Evolutionary conservation across 2,113 vertebrate genomes (phyloP).

Genomic region (Acrocephalus arundinaceus): DNA sequence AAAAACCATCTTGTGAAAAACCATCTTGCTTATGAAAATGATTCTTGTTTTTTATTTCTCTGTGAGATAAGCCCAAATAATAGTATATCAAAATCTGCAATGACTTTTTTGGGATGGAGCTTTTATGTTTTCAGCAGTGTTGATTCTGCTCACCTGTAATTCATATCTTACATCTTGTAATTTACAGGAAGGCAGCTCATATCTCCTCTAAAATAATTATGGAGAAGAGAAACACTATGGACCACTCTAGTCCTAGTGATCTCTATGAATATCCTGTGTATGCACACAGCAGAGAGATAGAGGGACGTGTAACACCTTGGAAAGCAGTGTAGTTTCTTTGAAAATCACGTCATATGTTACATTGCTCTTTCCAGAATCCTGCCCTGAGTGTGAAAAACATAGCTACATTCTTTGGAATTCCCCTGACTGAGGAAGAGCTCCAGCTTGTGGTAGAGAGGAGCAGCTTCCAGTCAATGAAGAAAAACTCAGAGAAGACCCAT

Average conservation of each 20-base stretch:
- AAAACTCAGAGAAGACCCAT: conserved; percentile 31
- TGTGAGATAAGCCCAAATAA: not conserved
- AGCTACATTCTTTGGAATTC: conserved; percentile 37
- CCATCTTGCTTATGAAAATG: too few relatives aligned
- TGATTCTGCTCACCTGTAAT: not conserved
- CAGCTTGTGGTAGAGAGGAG: conserved; percentile 5
- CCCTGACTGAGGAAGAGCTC: too few relatives aligned
- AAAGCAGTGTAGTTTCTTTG: not conserved
- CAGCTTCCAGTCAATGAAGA: conserved; percentile 65
- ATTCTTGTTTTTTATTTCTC: not conserved
- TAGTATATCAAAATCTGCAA: not conserved
- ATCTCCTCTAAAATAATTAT: not conserved
- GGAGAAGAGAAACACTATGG: not conserved
- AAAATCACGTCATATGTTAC: not conserved
- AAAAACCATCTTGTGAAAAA: too few relatives aligned
- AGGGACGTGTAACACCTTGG: not conserved
- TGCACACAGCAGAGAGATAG: not conserved
- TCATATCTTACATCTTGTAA: not conserved
- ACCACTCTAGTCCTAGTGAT: not conserved
- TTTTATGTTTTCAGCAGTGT: not conserved
- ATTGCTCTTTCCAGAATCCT: not conserved
- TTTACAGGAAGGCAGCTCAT: not conserved
- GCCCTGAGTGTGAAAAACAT: conserved; percentile 33
- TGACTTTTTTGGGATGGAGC: not conserved
- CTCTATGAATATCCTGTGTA: not conserved